phyloP scores from a whole-genome alignment of 37 sponge, comb jelly and placozoan species.

The Tethya wilhelma region DNA sequence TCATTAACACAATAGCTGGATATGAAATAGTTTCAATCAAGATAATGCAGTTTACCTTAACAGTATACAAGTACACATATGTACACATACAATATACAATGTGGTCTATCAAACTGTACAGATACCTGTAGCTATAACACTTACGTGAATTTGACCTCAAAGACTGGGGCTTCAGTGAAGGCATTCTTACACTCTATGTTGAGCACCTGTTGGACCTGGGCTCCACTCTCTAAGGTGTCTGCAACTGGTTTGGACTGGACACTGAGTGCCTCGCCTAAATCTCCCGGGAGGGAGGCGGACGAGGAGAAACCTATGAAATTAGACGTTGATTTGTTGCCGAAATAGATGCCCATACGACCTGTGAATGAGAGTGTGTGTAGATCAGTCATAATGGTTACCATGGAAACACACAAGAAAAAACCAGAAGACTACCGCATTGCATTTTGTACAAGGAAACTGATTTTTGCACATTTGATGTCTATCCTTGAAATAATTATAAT shows the following conservation, averaged over 20 bases:
- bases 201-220: conserved; percentile 89
- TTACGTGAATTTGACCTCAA: conserved; percentile 84
- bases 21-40: too few relatives aligned
- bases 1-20: too few relatives aligned
- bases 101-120: background rate
- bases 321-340: conserved; percentile 87
- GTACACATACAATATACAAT: background rate
- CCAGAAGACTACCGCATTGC: too few relatives aligned
- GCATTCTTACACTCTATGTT: conserved; percentile 64
- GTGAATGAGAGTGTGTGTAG: too few relatives aligned
- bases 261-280: conserved; percentile 14
- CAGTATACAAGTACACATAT: background rate
- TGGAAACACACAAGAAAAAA: too few relatives aligned
- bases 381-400: too few relatives aligned
- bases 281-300: conserved; percentile 11
- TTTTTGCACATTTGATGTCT: too few relatives aligned
- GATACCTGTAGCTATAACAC: background rate
- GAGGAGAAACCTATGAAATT: conserved; percentile 50
- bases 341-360: conserved; percentile 86
- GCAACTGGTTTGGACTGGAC: conserved; percentile 65
- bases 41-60: too few relatives aligned
- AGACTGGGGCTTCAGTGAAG: conserved; percentile 73
- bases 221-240: conserved; percentile 73
- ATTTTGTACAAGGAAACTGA: background rate
- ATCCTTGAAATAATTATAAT: too few relatives aligned